A percentile compares a stretch with the other conserved stretches of the same genome.
These are phyloP conservation scores for Apis cerana DNA, from an alignment of 1,140 invertebrate species.

Conservation along the genomic window DNA sequence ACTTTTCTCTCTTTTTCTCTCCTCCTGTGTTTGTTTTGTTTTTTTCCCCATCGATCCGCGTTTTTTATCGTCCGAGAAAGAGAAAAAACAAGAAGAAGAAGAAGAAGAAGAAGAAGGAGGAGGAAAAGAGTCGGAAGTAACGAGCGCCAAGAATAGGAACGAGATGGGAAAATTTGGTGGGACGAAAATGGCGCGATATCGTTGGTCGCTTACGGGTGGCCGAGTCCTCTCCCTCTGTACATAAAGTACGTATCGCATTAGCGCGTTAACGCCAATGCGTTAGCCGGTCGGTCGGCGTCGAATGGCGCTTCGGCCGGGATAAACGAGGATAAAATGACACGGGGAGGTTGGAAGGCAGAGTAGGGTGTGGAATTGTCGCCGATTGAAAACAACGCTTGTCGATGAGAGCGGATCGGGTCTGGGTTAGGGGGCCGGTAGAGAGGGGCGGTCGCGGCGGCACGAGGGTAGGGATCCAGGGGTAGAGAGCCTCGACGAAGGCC, in stretches of 20 bases:
- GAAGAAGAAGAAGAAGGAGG: too few species aligned
- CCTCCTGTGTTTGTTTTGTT: too few species aligned
- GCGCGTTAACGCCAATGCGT: conserved; percentile 76
- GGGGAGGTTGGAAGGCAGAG: conserved; percentile 40
- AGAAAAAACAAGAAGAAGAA: neutral
- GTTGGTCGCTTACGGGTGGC: conserved; percentile 55
- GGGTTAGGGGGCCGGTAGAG: conserved; percentile 21
- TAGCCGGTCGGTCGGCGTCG: conserved; percentile 73
- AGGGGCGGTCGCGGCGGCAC: neutral
- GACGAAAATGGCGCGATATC: conserved; percentile 61
- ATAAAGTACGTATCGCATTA: conserved; percentile 78
- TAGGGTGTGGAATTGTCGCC: conserved; percentile 65
- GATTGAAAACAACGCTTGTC: conserved; percentile 69
- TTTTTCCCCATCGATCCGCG: too few species aligned
- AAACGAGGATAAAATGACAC: conserved; percentile 70
- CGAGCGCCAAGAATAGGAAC: neutral
- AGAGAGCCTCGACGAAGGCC: conserved; percentile 31
- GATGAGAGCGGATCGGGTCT: conserved; percentile 35
- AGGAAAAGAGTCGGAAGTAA: neutral
- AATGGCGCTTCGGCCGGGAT: conserved; percentile 70
- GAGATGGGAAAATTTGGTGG: conserved; percentile 19
- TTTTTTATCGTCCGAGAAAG: neutral
- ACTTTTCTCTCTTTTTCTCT: too few species aligned
- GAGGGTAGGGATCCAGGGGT: conserved; percentile 10
- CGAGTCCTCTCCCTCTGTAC: conserved; percentile 59